These are phyloP conservation scores for Conomelus anceps DNA, from an alignment of 2,888 invertebrate species.

Conservation along the genomic window DNA sequence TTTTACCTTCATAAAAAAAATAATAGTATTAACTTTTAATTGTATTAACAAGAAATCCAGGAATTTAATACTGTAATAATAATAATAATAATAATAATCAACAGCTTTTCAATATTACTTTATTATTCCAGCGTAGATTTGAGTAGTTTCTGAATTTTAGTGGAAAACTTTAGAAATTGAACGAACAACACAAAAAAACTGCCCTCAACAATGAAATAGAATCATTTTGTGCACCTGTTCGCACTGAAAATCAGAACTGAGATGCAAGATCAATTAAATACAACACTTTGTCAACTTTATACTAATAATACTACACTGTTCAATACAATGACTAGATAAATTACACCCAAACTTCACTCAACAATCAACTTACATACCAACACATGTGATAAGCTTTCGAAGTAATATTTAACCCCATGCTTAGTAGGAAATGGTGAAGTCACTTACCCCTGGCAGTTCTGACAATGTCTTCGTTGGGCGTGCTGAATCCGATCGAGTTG, in stretches of 20 bases:
- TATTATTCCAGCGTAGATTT: no score
- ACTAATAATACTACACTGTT: background rate
- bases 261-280: background rate
- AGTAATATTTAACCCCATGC: background rate
- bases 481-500: constrained; percentile 77
- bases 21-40: no score
- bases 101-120: no score
- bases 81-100: no score
- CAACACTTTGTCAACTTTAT: background rate
- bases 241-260: background rate
- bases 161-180: no score
- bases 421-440: constrained; percentile 5
- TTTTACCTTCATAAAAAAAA: no score
- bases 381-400: background rate
- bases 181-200: no score
- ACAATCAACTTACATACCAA: background rate
- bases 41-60: no score
- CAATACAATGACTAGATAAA: background rate
- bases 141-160: no score
- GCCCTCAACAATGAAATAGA: no score
- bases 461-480: constrained; percentile 67
- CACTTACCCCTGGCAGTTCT: constrained; percentile 52
- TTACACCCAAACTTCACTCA: background rate
- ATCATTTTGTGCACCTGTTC: background rate
- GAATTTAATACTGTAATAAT: no score